Base-by-base conservation (phyloP, 2,797 vertebrate genomes). In the Xiphophorus birchmanni region DNA sequence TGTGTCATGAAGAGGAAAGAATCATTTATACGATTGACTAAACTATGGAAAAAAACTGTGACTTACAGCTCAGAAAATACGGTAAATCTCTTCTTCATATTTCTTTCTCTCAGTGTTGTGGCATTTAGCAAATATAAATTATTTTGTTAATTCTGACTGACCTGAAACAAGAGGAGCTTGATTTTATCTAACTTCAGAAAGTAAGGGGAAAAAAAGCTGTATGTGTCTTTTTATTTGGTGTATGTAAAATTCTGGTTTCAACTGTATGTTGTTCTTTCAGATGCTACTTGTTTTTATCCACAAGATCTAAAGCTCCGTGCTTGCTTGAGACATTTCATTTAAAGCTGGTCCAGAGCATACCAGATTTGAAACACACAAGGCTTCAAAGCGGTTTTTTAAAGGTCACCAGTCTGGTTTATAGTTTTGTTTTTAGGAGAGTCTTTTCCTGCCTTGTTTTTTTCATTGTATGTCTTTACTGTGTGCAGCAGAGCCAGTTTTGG, bases 401-500 rank as follows among this genome's bases (percentile, higher is more conserved):
- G 35, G 10, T 78, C 48, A 6, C 37, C 21, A 29, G 29, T 44
- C 5, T 35, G 23, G 29, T 80, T 63, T 48, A 63, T 56, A 48
- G 40, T 42, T 84, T 82, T 71, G 42, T 72, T 84, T 78, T 78
- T 17, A 75, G 40, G 65, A 63, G 75, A 73, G 40, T 76, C 11
- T 32, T 67, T 40, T 78, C 15, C 58, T 52, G n/a, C 18, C 32
- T 82, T 67, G 76, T 80, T 76, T 35, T 74, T 42, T 42, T 37
- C 35, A 1, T 48, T 9, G 23, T 52, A 6, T 37, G 9, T 42
- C 42, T 82, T 63, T 60, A 32, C 32, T 79, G 42, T 80, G 71
- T 73, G 78, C 60, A 32, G 73, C 77, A 63, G 17, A 81, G 81
- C 52, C 69, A 72, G 73, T 78, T 73, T 73, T 82, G 72, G 45